These are phyloP conservation scores for Oophaga sylvatica DNA, from an alignment of 2,797 vertebrate genomes.

Conservation along the genomic window DNA sequence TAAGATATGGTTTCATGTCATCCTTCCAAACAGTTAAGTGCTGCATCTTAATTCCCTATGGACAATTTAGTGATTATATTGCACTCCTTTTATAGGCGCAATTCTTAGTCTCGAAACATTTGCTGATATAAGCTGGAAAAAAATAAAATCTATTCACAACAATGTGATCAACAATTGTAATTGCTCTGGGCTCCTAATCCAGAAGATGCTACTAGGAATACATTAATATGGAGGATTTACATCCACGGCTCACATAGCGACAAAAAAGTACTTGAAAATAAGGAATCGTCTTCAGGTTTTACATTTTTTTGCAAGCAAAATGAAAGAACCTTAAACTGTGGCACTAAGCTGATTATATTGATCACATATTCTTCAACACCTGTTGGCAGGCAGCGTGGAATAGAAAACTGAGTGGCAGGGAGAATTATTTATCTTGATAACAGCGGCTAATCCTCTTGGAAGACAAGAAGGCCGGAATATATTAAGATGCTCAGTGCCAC, in stretches of 20 bases:
- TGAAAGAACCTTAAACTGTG: conserved; percentile 44
- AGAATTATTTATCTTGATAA: conserved; percentile 60
- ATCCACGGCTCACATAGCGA: conserved; percentile 30
- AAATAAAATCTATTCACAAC: conserved; percentile 49
- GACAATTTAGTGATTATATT: conserved; percentile 59
- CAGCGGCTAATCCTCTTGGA: conserved; percentile 54
- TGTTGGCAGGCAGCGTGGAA: conserved; percentile 40
- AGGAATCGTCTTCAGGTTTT: conserved; percentile 52
- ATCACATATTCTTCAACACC: conserved; percentile 58
- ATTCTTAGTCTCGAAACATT: conserved; percentile 48
- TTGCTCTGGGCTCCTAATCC: conserved; percentile 47
- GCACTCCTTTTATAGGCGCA: conserved; percentile 32
- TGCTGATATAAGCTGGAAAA: conserved; percentile 42
- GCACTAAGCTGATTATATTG: conserved; percentile 60
- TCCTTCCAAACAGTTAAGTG: conserved; percentile 43
- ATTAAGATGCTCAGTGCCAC: conserved; percentile 48
- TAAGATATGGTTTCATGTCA: conserved; percentile 43
- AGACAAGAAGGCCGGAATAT: conserved; percentile 46
- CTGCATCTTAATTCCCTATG: conserved; percentile 45
- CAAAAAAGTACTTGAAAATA: conserved; percentile 50
- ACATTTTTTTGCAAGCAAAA: conserved; percentile 53
- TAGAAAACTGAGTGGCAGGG: conserved; percentile 41
- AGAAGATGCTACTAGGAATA: conserved; percentile 41
- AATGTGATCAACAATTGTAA: conserved; percentile 53
- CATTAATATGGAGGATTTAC: conserved; percentile 52